These are phyloP conservation scores for Bacillus rossius DNA, from an alignment of 1,140 invertebrate genomes.

Conservation along the genomic window DNA sequence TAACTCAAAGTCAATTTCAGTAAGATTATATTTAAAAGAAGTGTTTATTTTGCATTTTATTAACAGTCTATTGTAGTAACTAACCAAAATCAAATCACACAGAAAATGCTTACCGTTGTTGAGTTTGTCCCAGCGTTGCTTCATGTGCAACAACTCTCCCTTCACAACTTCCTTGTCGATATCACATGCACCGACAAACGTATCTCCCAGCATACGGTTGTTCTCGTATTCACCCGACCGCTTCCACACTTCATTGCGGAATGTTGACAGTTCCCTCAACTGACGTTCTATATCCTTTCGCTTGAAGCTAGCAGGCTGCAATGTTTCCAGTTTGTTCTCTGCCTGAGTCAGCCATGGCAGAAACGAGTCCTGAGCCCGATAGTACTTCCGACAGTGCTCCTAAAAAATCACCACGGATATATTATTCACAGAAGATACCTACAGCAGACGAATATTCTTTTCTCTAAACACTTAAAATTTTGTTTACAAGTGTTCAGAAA, in stretches of 20 bases:
- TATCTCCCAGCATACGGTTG: conserved; percentile 76
- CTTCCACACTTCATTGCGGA: conserved; percentile 78
- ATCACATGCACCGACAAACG: conserved; percentile 79
- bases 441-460: no score
- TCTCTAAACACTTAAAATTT: no score
- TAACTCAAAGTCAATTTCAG: no score
- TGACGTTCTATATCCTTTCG: conserved; percentile 84
- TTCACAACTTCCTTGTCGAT: conserved; percentile 86
- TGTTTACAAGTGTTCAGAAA: no score
- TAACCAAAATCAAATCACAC: no score
- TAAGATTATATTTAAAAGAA: no score
- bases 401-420: conserved; percentile 15
- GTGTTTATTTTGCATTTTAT: no score
- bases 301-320: conserved; percentile 76
- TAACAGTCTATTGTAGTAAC: no score
- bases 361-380: conserved; percentile 76
- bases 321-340: conserved; percentile 74
- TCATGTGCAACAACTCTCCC: conserved; percentile 71
- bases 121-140: conserved; percentile 83
- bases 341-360: conserved; percentile 81
- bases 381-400: conserved; percentile 89
- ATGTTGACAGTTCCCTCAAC: conserved; percentile 80
- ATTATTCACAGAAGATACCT: neutral
- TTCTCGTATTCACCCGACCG: conserved; percentile 87
- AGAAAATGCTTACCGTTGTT: conserved; percentile 60